Conservation (phyloP, 2,888 invertebrate species). For the Drosophila rellima region DNA sequence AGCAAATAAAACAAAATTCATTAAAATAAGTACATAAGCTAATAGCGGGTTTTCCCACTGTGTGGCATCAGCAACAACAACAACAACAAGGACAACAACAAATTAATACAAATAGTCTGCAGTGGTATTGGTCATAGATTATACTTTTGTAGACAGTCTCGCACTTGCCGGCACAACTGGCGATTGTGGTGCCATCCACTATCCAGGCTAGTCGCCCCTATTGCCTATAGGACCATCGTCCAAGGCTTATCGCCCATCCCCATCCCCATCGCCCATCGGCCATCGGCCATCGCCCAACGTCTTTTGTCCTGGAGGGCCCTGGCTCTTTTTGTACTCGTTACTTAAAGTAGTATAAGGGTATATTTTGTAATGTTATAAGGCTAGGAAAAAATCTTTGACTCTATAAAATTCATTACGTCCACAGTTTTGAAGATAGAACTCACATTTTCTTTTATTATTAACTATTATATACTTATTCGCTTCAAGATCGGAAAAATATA, state of each 20-base stretch:
- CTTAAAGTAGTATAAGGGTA: too few relatives aligned
- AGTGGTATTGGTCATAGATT: conserved; percentile 73
- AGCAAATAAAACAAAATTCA: too few relatives aligned
- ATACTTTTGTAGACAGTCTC: conserved; percentile 75
- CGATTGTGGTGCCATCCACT: conserved; percentile 6
- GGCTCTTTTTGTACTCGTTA: conserved; percentile 1
- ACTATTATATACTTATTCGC: too few relatives aligned
- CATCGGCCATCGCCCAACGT: conserved; percentile 16
- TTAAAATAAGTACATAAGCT: too few relatives aligned
- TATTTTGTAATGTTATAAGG: too few relatives aligned
- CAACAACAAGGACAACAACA: conserved; percentile 50
- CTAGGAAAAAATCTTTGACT: too few relatives aligned
- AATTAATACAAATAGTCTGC: conserved; percentile 81
- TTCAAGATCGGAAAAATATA: too few relatives aligned
- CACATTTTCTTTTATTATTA: too few relatives aligned
- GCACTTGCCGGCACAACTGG: conserved; percentile 51
- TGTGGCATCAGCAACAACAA: conserved; percentile 18
- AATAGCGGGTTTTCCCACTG: too few relatives aligned
- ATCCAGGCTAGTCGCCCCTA: conserved; percentile 7
- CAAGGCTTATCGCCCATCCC: conserved; percentile 15
- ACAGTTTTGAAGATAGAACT: too few relatives aligned
- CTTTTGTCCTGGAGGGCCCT: conserved; percentile 36
- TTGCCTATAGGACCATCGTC: conserved; percentile 8
- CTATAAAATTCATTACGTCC: too few relatives aligned
- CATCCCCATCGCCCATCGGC: background rate